These are phyloP conservation scores for Leucozona laternaria DNA, from an alignment of 2,888 invertebrate genomes.

Conservation along the genomic window DNA sequence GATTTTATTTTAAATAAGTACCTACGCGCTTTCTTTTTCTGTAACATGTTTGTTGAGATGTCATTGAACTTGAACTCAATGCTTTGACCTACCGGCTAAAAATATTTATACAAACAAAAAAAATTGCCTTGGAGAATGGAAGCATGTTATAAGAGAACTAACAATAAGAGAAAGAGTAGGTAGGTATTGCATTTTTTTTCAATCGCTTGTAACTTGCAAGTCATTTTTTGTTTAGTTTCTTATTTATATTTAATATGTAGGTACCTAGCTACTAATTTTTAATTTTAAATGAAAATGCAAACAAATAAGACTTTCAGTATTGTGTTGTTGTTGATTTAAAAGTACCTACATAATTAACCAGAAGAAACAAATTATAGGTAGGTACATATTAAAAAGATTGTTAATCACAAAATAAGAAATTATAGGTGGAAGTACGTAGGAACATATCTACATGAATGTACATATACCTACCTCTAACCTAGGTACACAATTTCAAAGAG, in stretches of 20 bases:
- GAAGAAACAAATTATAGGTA: no score
- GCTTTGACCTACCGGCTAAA: constrained; percentile 34
- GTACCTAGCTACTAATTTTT: no score
- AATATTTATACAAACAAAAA: constrained; percentile 28
- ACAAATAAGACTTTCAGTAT: no score
- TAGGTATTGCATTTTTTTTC: not conserved
- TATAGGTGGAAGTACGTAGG: no score
- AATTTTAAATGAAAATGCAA: no score
- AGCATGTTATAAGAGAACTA: not conserved
- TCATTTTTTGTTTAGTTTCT: not conserved
- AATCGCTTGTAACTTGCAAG: no score
- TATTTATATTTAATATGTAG: no score
- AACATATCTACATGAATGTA: no score
- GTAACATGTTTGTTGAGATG: not conserved
- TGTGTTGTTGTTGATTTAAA: no score
- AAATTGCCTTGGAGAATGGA: not conserved
- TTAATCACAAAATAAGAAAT: no score
- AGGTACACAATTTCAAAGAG: constrained; percentile 3
- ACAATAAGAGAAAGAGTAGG: not conserved
- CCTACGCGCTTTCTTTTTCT: not conserved
- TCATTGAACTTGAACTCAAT: constrained; percentile 41
- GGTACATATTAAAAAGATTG: no score
- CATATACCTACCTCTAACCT: not conserved
- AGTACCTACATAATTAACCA: no score
- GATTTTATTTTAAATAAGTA: not conserved